Conservation (phyloP, 2,113 vertebrate species). For the Pungitius pungitius region DNA sequence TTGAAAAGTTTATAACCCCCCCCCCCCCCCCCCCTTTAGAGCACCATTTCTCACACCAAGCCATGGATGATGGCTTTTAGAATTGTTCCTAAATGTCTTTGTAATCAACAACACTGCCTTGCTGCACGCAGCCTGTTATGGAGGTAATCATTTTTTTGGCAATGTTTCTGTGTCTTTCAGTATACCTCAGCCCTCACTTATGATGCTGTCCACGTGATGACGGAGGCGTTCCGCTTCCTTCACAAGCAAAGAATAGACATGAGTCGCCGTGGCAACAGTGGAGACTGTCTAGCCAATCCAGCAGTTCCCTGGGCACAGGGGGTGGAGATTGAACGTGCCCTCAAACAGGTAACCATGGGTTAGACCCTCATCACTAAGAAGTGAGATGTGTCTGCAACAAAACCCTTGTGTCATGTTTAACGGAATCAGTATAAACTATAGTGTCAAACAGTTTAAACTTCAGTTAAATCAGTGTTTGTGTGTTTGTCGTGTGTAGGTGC, state of each 20-base stretch:
- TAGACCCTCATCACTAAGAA: background rate
- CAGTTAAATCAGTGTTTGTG: background rate
- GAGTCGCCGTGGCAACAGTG: conserved; percentile 92
- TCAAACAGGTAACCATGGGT: conserved; percentile 87
- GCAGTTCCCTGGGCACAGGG: conserved; percentile 97
- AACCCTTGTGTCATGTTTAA: background rate
- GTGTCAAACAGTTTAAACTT: background rate
- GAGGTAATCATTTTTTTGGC: background rate
- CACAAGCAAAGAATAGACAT: conserved; percentile 96
- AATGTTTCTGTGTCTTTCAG: conserved; percentile 76
- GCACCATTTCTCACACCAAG: too few relatives aligned
- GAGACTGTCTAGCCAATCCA: conserved; percentile 95
- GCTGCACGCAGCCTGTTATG: background rate
- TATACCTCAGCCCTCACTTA: conserved; percentile 96
- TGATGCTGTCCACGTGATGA: conserved; percentile 97
- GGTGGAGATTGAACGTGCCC: conserved; percentile 95
- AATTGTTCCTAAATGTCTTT: background rate
- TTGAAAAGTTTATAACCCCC: too few relatives aligned
- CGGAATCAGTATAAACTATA: background rate
- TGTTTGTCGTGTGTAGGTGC: conserved; percentile 81
- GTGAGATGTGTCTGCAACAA: background rate
- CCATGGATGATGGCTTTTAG: background rate
- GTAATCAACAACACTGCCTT: background rate
- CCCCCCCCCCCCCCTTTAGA: too few relatives aligned
- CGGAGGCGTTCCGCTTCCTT: conserved; percentile 95